Conservation (phyloP, 1,140 invertebrate species). For the Scaptomyza graminum region DNA sequence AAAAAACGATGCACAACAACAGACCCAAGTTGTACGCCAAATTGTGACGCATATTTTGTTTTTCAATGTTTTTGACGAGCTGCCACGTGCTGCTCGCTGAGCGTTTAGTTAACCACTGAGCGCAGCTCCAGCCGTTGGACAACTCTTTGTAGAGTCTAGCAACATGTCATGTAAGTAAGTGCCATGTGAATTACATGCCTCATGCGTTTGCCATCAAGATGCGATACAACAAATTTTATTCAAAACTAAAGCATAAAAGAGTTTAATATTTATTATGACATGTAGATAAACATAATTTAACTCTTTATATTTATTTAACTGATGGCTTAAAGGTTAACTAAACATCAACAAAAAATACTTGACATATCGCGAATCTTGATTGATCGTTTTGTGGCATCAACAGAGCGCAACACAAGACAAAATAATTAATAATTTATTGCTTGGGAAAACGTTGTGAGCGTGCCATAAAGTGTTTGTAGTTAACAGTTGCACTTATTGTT, state of each 20-base stretch:
- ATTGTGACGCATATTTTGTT: slow-evolving; percentile 41
- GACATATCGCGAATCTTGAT: slow-evolving; percentile 7
- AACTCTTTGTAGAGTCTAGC: slow-evolving; percentile 29
- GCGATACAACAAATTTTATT: slow-evolving; percentile 54
- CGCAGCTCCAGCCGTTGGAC: not conserved
- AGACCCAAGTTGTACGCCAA: slow-evolving; percentile 18
- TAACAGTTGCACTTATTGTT: slow-evolving; percentile 11
- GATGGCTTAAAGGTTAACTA: slow-evolving; percentile 11
- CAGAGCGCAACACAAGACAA: slow-evolving; percentile 30
- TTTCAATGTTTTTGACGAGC: not conserved
- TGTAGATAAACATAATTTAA: slow-evolving; percentile 27
- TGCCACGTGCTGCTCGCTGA: slow-evolving; percentile 37
- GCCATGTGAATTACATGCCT: slow-evolving; percentile 57
- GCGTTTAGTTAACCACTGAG: slow-evolving; percentile 42
- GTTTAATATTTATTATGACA: slow-evolving; percentile 26
- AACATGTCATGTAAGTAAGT: slow-evolving; percentile 4
- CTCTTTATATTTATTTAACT: not conserved
- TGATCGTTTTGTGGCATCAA: slow-evolving; percentile 21
- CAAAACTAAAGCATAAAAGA: slow-evolving; percentile 29
- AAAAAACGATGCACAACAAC: slow-evolving; percentile 27
- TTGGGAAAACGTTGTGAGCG: slow-evolving; percentile 18
- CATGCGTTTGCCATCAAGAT: slow-evolving; percentile 56
- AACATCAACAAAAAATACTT: not conserved
- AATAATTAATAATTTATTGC: slow-evolving; percentile 41
- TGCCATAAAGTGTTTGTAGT: slow-evolving; percentile 29